Evolutionary conservation across 2,797 vertebrate species (phyloP).

Genomic region (Centropyge bicolor): DNA sequence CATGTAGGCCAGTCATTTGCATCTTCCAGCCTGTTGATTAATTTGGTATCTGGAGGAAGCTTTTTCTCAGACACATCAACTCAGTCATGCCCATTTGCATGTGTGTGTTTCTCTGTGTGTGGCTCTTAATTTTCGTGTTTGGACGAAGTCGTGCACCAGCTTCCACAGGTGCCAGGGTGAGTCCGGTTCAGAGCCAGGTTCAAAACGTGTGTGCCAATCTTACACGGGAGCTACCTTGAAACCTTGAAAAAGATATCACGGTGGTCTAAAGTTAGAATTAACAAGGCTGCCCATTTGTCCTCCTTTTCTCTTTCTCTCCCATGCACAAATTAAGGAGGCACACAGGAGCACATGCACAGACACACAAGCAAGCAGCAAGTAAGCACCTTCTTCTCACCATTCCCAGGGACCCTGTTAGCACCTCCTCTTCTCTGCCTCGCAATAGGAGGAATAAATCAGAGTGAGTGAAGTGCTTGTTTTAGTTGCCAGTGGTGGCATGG

Average conservation of each 20-base stretch:
- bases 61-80: slow-evolving; percentile 61
- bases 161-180: slow-evolving; percentile 56
- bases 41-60: slow-evolving; percentile 79
- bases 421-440: slow-evolving; percentile 72
- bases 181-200: slow-evolving; percentile 41
- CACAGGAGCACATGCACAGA: slow-evolving; percentile 13
- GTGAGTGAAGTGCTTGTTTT: slow-evolving; percentile 82
- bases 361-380: slow-evolving; percentile 32
- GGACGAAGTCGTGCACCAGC: slow-evolving; percentile 47
- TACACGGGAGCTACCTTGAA: slow-evolving; percentile 26
- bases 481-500: slow-evolving; percentile 77
- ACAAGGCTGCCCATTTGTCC: slow-evolving; percentile 46
- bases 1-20: slow-evolving; percentile 82
- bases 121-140: slow-evolving; percentile 56
- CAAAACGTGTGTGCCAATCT: slow-evolving; percentile 30
- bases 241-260: slow-evolving; percentile 27
- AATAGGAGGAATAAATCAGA: slow-evolving; percentile 83
- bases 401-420: slow-evolving; percentile 82
- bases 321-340: slow-evolving; percentile 39
- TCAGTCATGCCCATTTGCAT: slow-evolving; percentile 43
- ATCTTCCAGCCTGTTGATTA: slow-evolving; percentile 82
- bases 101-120: slow-evolving; percentile 26
- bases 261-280: slow-evolving; percentile 63
- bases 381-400: slow-evolving; percentile 57
- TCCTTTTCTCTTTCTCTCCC: slow-evolving; percentile 33